Evolutionary conservation across 64 coral and sea anemone genomes (phyloP), one percentile per base, ranked within the genome.

Genomic region (Platygyra sinensis): DNA sequence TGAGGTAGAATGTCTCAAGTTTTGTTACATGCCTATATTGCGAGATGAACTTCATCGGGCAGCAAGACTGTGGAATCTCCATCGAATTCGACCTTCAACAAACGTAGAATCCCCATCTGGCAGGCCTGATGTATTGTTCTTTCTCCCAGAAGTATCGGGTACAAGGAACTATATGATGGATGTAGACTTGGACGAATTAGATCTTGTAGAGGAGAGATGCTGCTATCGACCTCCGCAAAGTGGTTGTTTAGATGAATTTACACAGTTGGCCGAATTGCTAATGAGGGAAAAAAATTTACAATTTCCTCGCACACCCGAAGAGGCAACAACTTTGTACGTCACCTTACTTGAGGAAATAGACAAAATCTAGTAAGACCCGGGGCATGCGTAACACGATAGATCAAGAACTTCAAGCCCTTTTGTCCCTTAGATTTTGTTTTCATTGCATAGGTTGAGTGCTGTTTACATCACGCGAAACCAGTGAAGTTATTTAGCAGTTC

Each of bases 11-110:
- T 76, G 52, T 62, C 25, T 74, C 22, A 87, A 74, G 28, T 87
- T 75, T 74, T 87, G 86, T 67, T 87, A 75, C 22, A 72, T 87
- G 67, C 69, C 42, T 25, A 33, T 87, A 33, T 75, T 88, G 86
- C 72, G 86, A 19, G 57, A 76, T 57, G 86, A 88, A 55, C 86
- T 88, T 29, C 39, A 88, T 31, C 20, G 59, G 50, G 32, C 57
- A 59, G 86, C 73, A 27, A 73, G 73, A 62, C 27, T 52, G 59
- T 88, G 86, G 72, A 87, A 87, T 54, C 50, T 73, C 27, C 84
- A 87, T 67, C 46, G 55, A 27, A 80, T 80, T 54, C 30, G 77
- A 33, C 77, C 38, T 24, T 81, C 79, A 60, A 16, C 79, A 30
- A 81, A 81, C 49, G 13, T 32, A 18, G 79, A 81, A 52, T 81